These are phyloP conservation scores for Melipona quadrifasciata DNA, from an alignment of 1,140 invertebrate species.

Conservation along the genomic window DNA sequence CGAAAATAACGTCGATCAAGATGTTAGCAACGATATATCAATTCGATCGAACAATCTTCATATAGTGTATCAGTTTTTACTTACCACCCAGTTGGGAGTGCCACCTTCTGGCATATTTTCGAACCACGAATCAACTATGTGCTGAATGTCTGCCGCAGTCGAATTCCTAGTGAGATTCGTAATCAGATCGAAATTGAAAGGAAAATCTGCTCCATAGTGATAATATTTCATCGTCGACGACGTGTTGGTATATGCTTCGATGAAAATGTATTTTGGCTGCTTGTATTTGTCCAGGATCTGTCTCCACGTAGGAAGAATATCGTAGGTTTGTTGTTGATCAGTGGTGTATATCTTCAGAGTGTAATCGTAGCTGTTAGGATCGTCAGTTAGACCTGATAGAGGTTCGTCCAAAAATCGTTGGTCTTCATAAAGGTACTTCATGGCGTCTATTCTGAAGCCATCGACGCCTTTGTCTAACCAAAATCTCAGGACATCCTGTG, in stretches of 20 bases:
- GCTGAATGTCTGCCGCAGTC: slow-evolving; percentile 75
- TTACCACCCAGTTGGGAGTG: slow-evolving; percentile 82
- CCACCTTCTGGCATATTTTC: slow-evolving; percentile 75
- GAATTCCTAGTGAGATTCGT: slow-evolving; percentile 72
- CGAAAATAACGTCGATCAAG: background rate
- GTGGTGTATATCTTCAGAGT: slow-evolving; percentile 85
- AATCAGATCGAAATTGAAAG: slow-evolving; percentile 84
- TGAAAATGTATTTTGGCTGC: slow-evolving; percentile 78
- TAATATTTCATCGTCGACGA: slow-evolving; percentile 83
- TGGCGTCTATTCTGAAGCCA: slow-evolving; percentile 88
- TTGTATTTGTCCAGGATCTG: slow-evolving; percentile 84
- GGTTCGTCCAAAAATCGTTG: slow-evolving; percentile 84
- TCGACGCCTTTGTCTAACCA: slow-evolving; percentile 89
- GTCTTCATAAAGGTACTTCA: slow-evolving; percentile 84
- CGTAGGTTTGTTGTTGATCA: slow-evolving; percentile 82
- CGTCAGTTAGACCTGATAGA: slow-evolving; percentile 75
- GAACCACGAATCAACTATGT: slow-evolving; percentile 80
- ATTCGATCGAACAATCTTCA: no score
- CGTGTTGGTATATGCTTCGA: slow-evolving; percentile 82
- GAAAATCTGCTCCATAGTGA: slow-evolving; percentile 82
- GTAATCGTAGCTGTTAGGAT: slow-evolving; percentile 71
- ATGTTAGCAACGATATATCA: background rate
- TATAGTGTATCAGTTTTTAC: slow-evolving; percentile 25
- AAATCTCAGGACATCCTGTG: slow-evolving; percentile 86
- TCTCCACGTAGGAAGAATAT: slow-evolving; percentile 85